These are phyloP conservation scores for Echeneis naucrates DNA, from an alignment of 2,797 vertebrate species.

Conservation along the genomic window DNA sequence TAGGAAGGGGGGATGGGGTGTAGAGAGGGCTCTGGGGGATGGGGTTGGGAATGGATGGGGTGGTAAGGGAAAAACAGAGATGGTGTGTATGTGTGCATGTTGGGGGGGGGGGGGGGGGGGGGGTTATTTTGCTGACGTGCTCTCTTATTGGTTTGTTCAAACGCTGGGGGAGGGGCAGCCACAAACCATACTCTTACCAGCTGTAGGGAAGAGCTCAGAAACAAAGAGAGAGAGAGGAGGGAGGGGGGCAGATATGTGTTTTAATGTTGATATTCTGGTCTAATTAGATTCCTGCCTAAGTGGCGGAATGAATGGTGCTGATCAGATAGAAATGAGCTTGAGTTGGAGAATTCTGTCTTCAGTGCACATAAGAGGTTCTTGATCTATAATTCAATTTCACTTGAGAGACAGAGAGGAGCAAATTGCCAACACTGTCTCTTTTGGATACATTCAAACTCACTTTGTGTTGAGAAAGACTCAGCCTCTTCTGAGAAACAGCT, in stretches of 20 bases:
- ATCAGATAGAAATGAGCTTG: slow-evolving; percentile 67
- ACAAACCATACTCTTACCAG: slow-evolving; percentile 83
- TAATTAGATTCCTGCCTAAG: slow-evolving; percentile 85
- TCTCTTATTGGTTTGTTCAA: slow-evolving; percentile 86
- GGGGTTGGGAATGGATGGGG: slow-evolving; percentile 79
- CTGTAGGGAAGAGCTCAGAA: slow-evolving; percentile 82
- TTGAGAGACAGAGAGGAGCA: slow-evolving; percentile 60
- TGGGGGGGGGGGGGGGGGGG: slow-evolving; percentile 27
- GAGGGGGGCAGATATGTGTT: slow-evolving; percentile 68
- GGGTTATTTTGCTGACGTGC: slow-evolving; percentile 77
- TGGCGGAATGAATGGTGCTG: slow-evolving; percentile 75
- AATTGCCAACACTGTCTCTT: slow-evolving; percentile 56
- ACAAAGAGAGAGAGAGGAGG: slow-evolving; percentile 66
- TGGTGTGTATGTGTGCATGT: slow-evolving; percentile 51
- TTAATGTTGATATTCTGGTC: slow-evolving; percentile 83
- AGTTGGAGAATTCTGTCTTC: slow-evolving; percentile 55
- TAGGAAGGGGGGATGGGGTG: slow-evolving; percentile 78
- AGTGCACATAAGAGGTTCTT: slow-evolving; percentile 58
- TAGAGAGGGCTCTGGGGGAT: slow-evolving; percentile 79
- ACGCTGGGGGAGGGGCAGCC: slow-evolving; percentile 84
- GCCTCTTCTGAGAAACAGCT: slow-evolving; percentile 11
- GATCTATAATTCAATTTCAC: slow-evolving; percentile 72
- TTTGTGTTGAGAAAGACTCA: slow-evolving; percentile 33
- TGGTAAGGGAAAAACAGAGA: slow-evolving; percentile 70
- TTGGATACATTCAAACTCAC: slow-evolving; percentile 41